Conservation (phyloP, 2,113 vertebrate genomes). For the Gadus chalcogrammus region DNA sequence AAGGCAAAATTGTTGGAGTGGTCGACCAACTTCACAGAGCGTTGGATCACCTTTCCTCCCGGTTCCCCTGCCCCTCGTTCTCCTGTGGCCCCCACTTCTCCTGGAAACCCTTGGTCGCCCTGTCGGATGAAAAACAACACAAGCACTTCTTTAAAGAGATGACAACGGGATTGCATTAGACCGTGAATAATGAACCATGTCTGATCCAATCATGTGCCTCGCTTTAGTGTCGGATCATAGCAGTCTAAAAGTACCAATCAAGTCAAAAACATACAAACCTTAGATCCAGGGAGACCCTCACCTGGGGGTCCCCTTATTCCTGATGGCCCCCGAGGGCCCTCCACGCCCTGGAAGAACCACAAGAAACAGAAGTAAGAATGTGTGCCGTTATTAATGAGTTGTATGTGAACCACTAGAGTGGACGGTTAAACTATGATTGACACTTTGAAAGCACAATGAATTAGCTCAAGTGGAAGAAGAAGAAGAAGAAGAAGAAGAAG, state of each 20-base stretch:
- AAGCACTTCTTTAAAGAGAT: too few species aligned
- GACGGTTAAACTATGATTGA: background rate
- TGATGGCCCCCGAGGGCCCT: slow-evolving; percentile 79
- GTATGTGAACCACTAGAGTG: background rate
- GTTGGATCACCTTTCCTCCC: slow-evolving; percentile 71
- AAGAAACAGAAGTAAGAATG: background rate
- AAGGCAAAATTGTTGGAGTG: too few species aligned
- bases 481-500: too few species aligned
- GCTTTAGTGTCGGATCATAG: too few species aligned
- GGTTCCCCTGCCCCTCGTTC: slow-evolving; percentile 78
- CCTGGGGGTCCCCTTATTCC: slow-evolving; percentile 76
- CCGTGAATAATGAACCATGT: too few species aligned
- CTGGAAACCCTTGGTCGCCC: slow-evolving; percentile 81
- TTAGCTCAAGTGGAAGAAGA: too few species aligned
- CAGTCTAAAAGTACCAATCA: background rate
- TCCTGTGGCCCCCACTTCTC: slow-evolving; percentile 75
- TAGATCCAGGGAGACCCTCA: slow-evolving; percentile 80
- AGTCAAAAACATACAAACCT: slow-evolving; percentile 65
- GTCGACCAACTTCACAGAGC: too few species aligned
- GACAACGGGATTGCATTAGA: too few species aligned
- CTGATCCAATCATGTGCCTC: too few species aligned
- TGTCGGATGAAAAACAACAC: slow-evolving; percentile 23
- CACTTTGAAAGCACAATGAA: too few species aligned
- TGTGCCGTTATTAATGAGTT: background rate
- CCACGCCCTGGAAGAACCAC: slow-evolving; percentile 68